These are phyloP conservation scores for Rapana venosa DNA, from an alignment of 2,888 invertebrate species.

Conservation along the genomic window DNA sequence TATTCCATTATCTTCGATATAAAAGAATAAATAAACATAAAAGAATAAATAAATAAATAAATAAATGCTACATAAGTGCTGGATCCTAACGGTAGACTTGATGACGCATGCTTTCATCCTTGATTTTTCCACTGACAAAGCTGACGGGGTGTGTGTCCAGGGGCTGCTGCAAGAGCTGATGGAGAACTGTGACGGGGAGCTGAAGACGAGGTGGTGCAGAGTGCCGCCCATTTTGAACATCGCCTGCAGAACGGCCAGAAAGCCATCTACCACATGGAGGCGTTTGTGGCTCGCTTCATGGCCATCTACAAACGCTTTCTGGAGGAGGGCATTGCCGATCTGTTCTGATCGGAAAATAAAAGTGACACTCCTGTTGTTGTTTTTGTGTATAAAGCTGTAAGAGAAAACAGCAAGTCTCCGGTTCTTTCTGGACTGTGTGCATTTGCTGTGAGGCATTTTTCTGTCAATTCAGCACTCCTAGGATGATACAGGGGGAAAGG, in stretches of 20 bases:
- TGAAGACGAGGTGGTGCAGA: constrained; percentile 90
- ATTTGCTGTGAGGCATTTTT: background rate
- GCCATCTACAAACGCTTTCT: constrained; percentile 92
- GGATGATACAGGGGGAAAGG: no score
- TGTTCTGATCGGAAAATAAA: constrained; percentile 60
- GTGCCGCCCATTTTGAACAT: constrained; percentile 95
- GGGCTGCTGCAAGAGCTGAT: constrained; percentile 81
- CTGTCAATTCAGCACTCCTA: background rate
- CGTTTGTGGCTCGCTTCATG: constrained; percentile 98
- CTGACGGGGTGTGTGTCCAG: constrained; percentile 6
- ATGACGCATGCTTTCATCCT: no score
- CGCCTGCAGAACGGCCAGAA: constrained; percentile 94
- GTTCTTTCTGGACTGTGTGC: background rate
- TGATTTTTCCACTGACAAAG: background rate
- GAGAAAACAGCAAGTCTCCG: background rate
- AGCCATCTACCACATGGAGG: constrained; percentile 97
- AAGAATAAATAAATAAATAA: no score
- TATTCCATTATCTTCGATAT: no score
- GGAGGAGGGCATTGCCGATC: constrained; percentile 82
- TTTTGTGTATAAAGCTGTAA: background rate
- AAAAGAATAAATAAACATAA: no score
- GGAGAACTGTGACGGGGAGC: constrained; percentile 91
- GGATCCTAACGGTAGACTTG: no score
- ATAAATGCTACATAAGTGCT: no score
- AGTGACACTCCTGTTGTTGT: background rate